Base-by-base conservation (phyloP, 2,888 invertebrate genomes). In the Tenthredo distinguenda region DNA sequence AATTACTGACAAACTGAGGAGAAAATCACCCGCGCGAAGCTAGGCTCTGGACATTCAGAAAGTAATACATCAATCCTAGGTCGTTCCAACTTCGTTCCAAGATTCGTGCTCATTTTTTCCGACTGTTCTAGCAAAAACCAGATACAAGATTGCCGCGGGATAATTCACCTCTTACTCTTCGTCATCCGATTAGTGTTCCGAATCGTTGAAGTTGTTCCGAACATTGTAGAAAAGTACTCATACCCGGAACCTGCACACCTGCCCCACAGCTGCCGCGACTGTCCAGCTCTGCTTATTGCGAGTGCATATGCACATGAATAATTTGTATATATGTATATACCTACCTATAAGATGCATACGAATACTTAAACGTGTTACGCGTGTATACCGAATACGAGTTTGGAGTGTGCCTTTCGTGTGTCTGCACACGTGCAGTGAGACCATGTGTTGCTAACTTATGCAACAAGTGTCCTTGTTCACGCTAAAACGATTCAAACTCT, bases 381-480 rank as follows among this genome's bases (percentile, higher is more conserved):
- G 9, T 12, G 65, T 26, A 62, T 65, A 65, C 21, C 26, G 12
- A 65, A 68, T 68, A 34, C 68, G 1, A 34, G 7, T 34, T 6
- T 18, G 34, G 18, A 68, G 68, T 34, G 68, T 68, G 68, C 68
- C 68, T 34, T 34, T 34, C 10, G 68, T 68, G 68, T 68, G 34
- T 34, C 34, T 18, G 68, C 68, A 68, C 68, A 34, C 34, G 18
- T 18, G 68, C 31, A 15, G 68, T 5, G 7, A 68, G 68, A 15
- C 68, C 68, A 68, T 68, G 68, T 68, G 68, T 34, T 68, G 31
- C 6, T 18, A 68, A 68, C 68, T 68, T 68, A 10, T 68, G 68
- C 68, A 68, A 68, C 68, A 34, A 68, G 68, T 68, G 68, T 68
- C 68, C 34, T 68, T 68, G 34, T 68, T 68, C 68, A 68, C 34